phyloP scores from a whole-genome alignment of 2,888 invertebrate species.

The Dinocampus coccinellae region DNA sequence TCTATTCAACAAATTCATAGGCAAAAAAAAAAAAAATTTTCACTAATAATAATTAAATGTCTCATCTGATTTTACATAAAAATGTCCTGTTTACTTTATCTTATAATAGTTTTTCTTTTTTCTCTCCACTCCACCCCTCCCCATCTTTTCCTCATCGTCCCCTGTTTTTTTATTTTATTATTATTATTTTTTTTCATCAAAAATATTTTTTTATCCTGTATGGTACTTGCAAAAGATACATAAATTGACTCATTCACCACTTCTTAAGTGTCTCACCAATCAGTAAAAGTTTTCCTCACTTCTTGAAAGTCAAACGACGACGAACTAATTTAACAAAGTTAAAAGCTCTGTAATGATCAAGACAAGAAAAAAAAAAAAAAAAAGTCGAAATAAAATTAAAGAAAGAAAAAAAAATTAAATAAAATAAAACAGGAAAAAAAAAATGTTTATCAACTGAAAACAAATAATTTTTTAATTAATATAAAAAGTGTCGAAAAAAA shows the following conservation, averaged over 20 bases:
- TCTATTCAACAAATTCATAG: no score
- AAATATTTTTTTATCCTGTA: not conserved
- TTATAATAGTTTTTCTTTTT: no score
- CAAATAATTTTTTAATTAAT: not conserved
- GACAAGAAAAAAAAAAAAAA: not conserved
- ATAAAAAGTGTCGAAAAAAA: not conserved
- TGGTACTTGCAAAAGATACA: not conserved
- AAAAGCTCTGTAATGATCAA: not conserved
- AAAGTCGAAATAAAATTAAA: not conserved
- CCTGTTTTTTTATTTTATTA: not conserved
- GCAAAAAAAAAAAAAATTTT: no score
- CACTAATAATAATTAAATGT: no score
- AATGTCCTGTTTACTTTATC: no score
- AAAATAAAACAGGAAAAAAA: not conserved
- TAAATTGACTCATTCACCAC: not conserved
- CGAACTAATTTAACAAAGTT: not conserved
- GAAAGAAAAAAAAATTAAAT: not conserved
- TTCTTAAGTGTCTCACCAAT: not conserved
- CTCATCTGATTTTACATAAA: no score
- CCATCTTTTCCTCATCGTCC: no score
- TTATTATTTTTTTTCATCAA: constrained; percentile 4
- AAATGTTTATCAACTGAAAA: not conserved
- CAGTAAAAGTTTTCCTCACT: not conserved
- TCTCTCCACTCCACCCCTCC: no score
- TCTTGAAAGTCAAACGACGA: not conserved